phyloP scores from a whole-genome alignment of 1,140 invertebrate genomes.

The Halesus radiatus region DNA sequence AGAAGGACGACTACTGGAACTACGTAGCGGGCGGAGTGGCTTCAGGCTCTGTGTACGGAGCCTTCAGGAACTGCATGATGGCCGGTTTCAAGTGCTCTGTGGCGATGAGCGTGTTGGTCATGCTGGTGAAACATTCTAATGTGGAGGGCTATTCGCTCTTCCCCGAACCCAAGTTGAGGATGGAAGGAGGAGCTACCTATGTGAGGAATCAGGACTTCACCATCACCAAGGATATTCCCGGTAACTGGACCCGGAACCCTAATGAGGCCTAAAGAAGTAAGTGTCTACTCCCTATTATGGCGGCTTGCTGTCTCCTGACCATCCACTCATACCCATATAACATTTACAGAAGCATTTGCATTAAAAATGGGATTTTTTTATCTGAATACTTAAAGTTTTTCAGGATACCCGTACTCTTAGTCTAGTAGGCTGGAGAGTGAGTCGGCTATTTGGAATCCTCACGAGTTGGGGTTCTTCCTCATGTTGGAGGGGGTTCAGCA shows the following conservation, averaged over 20 bases:
- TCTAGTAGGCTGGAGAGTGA: too few species aligned
- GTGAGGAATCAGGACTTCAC: constrained; percentile 13
- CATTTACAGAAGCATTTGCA: too few species aligned
- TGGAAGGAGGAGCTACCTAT: constrained; percentile 39
- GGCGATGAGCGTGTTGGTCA: constrained; percentile 65
- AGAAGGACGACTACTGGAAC: constrained; percentile 77
- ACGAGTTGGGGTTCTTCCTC: too few species aligned
- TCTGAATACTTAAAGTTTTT: too few species aligned
- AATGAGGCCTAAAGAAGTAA: constrained; percentile 18
- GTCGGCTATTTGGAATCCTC: too few species aligned
- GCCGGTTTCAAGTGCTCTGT: constrained; percentile 59
- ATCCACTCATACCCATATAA: too few species aligned
- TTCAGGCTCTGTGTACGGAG: constrained; percentile 72
- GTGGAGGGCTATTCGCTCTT: constrained; percentile 71
- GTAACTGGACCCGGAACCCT: constrained; percentile 45
- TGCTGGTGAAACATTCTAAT: constrained; percentile 73
- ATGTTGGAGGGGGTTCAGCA: too few species aligned
- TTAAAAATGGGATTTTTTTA: too few species aligned
- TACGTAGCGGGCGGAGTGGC: constrained; percentile 73
- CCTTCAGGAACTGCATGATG: constrained; percentile 65
- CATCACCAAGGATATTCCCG: constrained; percentile 15
- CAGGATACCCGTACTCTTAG: too few species aligned
- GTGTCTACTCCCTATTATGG: too few species aligned
- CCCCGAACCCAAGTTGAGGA: constrained; percentile 58
- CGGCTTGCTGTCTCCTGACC: too few species aligned